These are phyloP conservation scores for Andinoacara biseriatus DNA, from an alignment of 2,113 vertebrate genomes.

Conservation along the genomic window DNA sequence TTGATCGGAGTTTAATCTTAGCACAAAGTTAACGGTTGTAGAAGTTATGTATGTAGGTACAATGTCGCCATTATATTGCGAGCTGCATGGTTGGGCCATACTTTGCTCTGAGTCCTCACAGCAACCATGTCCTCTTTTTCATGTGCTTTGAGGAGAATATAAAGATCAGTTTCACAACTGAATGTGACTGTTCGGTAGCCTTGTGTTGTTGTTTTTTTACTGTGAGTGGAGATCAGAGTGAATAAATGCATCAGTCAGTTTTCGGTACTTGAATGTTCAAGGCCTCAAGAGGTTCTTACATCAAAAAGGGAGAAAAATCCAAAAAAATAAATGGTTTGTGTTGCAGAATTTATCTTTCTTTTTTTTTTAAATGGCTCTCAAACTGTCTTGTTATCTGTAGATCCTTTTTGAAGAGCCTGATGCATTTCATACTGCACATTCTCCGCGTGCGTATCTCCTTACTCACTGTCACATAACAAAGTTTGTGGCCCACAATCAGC, in stretches of 20 bases:
- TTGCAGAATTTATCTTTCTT: background rate
- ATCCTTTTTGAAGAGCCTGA: background rate
- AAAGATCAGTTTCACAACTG: background rate
- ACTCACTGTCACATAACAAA: background rate
- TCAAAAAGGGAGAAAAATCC: background rate
- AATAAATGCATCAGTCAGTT: background rate
- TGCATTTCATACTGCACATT: no score
- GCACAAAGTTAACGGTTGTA: background rate
- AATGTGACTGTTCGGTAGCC: background rate
- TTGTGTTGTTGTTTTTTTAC: background rate
- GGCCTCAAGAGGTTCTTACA: background rate
- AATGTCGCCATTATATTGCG: background rate
- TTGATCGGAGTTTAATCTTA: background rate
- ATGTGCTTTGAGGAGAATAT: background rate
- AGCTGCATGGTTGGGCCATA: background rate
- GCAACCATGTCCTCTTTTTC: background rate
- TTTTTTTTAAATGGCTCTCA: background rate
- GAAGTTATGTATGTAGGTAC: background rate
- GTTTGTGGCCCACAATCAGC: background rate
- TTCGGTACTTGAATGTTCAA: background rate
- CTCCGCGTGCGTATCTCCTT: background rate
- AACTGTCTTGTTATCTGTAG: background rate
- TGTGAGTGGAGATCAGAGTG: accelerated
- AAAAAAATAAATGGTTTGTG: background rate
- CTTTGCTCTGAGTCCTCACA: background rate